A percentile compares a stretch with the other conserved stretches of the same genome.
Evolutionary conservation across 1,140 invertebrate genomes (phyloP).

Genomic region (Drosophila willistoni): DNA sequence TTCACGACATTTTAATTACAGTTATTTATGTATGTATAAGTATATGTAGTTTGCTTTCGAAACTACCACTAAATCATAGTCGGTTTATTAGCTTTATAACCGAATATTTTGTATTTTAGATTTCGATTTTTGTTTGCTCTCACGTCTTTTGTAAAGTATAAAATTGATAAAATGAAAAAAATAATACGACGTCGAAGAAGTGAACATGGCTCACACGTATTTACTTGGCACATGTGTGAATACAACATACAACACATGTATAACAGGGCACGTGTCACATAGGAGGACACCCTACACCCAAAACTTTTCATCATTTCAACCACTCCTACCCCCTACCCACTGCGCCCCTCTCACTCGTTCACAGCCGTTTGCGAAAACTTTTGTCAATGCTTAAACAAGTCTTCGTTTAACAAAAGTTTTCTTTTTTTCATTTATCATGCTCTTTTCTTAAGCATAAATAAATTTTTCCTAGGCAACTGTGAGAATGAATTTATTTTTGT

Average conservation of each 20-base stretch:
- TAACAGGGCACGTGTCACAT: constrained; percentile 65
- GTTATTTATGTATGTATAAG: constrained; percentile 27
- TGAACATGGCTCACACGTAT: constrained; percentile 53
- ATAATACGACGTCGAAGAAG: neutral
- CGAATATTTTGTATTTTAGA: neutral
- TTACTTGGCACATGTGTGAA: constrained; percentile 77
- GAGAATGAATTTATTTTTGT: neutral
- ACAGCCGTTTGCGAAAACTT: constrained; percentile 16
- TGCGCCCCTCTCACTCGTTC: neutral
- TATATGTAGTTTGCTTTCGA: constrained; percentile 19
- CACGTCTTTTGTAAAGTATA: constrained; percentile 49
- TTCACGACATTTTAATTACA: constrained; percentile 58
- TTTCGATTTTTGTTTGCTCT: neutral
- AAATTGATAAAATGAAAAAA: constrained; percentile 67
- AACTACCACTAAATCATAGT: constrained; percentile 15
- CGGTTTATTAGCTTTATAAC: constrained; percentile 34
- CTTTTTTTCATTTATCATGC: neutral
- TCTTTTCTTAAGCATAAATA: constrained; percentile 4
- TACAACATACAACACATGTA: constrained; percentile 58
- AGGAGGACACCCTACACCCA: neutral
- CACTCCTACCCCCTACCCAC: no score
- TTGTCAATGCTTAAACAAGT: constrained; percentile 5
- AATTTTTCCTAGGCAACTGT: neutral
- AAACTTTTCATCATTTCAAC: neutral
- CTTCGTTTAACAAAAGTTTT: constrained; percentile 4